Percentiles rank a stretch among this genome's conserved stretches.
Conservation (phyloP, 2,113 vertebrate genomes). For the Gracilinanus agilis region DNA sequence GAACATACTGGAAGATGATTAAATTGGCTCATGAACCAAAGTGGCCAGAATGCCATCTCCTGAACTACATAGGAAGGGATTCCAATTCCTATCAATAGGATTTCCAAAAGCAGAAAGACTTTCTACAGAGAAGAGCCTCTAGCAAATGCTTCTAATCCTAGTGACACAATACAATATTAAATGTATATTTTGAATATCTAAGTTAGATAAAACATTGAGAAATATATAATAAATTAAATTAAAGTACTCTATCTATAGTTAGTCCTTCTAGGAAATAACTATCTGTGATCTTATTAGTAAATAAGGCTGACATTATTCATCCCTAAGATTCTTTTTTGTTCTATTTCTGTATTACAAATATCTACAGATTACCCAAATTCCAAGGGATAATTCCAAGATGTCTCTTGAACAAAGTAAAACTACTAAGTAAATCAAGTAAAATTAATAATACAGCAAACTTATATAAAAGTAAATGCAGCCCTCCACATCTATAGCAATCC, state of each 20-base stretch:
- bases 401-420: background rate
- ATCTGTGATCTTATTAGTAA: background rate
- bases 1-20: background rate
- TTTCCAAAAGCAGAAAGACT: background rate
- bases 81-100: background rate
- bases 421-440: background rate
- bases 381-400: no score
- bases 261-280: constrained; percentile 29
- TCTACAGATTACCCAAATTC: background rate
- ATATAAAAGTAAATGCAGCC: background rate
- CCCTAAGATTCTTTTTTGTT: background rate
- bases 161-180: constrained; percentile 27
- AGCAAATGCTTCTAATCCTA: background rate
- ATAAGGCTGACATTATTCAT: background rate
- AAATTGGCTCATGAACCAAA: background rate
- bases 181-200: constrained; percentile 50
- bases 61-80: background rate
- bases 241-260: constrained; percentile 33
- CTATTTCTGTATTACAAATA: background rate
- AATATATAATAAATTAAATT: constrained; percentile 27
- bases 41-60: background rate
- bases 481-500: background rate
- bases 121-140: background rate
- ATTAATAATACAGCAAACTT: background rate
- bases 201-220: background rate